Conservation (phyloP, 2,888 invertebrate species). For the Drosophila conformis region DNA sequence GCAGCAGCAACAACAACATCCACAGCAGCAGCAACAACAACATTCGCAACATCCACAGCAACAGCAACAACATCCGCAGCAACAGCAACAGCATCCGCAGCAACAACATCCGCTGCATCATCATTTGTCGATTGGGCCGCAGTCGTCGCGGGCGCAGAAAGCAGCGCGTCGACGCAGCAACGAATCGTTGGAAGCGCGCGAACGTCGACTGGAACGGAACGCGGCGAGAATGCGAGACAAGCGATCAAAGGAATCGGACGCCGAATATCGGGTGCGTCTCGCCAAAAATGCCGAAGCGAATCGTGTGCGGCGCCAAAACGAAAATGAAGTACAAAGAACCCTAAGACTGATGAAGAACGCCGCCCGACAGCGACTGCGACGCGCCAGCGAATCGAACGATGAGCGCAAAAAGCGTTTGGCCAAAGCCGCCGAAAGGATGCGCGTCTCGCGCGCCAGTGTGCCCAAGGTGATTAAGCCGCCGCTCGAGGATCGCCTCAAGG, state of each 20-base stretch:
- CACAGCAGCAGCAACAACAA: slow-evolving; percentile 31
- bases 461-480: slow-evolving; percentile 85
- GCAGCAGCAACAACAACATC: slow-evolving; percentile 31
- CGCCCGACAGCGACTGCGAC: slow-evolving; percentile 83
- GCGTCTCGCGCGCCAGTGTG: slow-evolving; percentile 82
- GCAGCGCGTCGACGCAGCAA: slow-evolving; percentile 84
- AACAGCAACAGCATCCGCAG: slow-evolving; percentile 46
- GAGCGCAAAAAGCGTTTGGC: slow-evolving; percentile 83
- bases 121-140: slow-evolving; percentile 72
- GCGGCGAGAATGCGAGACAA: slow-evolving; percentile 85
- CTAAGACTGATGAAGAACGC: slow-evolving; percentile 85
- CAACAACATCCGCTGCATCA: slow-evolving; percentile 80
- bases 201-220: slow-evolving; percentile 84
- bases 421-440: slow-evolving; percentile 85
- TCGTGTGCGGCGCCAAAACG: slow-evolving; percentile 84
- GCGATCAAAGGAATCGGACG: slow-evolving; percentile 83
- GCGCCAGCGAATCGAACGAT: slow-evolving; percentile 84
- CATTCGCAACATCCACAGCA: slow-evolving; percentile 51
- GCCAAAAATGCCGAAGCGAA: slow-evolving; percentile 85
- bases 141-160: slow-evolving; percentile 80
- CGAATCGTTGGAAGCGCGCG: slow-evolving; percentile 84
- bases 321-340: slow-evolving; percentile 85
- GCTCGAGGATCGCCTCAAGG: slow-evolving; percentile 84
- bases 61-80: slow-evolving; percentile 51
- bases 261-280: slow-evolving; percentile 83